Percentiles rank a stretch among this genome's conserved stretches.
phyloP scores from a whole-genome alignment of 2,113 vertebrate species.

The Castor canadensis region DNA sequence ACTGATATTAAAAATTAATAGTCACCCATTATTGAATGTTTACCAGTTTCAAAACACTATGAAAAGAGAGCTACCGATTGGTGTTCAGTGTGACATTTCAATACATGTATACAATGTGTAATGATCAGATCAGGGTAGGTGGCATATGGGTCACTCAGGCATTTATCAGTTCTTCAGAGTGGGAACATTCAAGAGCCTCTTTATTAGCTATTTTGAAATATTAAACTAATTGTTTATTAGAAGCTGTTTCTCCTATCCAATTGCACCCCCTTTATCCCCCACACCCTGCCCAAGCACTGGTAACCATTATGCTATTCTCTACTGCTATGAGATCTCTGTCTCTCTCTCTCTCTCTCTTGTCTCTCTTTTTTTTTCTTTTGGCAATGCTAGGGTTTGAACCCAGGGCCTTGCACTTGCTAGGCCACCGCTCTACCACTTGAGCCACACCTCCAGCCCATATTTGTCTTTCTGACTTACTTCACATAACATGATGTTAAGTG shows the following conservation, averaged over 20 bases:
- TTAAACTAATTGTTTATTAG: not conserved
- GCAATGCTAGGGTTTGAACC: too few relatives aligned
- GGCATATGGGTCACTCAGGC: too few relatives aligned
- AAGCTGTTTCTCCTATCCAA: too few relatives aligned
- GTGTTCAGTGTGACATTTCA: not conserved
- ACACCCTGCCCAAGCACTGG: not conserved
- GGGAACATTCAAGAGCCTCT: not conserved
- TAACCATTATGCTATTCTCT: not conserved
- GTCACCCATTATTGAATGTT: not conserved
- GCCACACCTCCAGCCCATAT: too few relatives aligned
- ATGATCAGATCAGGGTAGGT: not conserved
- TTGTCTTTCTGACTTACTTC: not conserved
- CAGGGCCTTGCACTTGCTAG: too few relatives aligned
- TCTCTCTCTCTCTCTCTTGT: too few relatives aligned
- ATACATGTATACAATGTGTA: not conserved
- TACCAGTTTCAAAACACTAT: not conserved
- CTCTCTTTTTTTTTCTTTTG: not conserved
- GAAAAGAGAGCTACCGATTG: too few relatives aligned
- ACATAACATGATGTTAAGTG: not conserved
- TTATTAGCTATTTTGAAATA: not conserved
- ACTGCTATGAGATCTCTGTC: not conserved
- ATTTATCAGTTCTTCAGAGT: not conserved
- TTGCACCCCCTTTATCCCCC: not conserved
- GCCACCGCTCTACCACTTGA: too few relatives aligned
- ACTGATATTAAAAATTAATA: too few relatives aligned